Evolutionary conservation across 2,888 invertebrate genomes (phyloP).

Genomic region (Hemistola chrysoprasaria): DNA sequence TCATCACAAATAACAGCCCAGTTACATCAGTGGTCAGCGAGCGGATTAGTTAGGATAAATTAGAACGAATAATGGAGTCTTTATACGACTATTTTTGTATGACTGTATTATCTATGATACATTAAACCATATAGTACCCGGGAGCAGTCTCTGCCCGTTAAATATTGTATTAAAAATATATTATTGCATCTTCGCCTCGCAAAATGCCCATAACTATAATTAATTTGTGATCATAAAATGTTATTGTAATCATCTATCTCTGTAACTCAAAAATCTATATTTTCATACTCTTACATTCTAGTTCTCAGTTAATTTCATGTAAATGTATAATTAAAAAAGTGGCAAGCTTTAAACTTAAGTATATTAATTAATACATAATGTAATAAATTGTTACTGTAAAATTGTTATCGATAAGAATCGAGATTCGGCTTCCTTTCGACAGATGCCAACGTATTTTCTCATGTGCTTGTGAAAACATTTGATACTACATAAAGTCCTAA

Average conservation of each 20-base stretch:
- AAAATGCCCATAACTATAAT: conserved; percentile 1
- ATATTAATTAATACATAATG: conserved; percentile 54
- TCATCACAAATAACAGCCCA: conserved; percentile 21
- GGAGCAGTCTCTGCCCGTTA: conserved; percentile 28
- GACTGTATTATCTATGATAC: conserved; percentile 38
- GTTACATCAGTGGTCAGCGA: conserved; percentile 37
- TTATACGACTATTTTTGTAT: conserved; percentile 54
- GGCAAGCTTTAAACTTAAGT: conserved; percentile 75
- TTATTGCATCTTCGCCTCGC: conserved; percentile 3
- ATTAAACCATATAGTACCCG: conserved; percentile 26
- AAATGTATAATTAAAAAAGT: conserved; percentile 50
- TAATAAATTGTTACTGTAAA: conserved; percentile 73
- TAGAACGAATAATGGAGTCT: conserved; percentile 36
- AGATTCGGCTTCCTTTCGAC: conserved; percentile 59
- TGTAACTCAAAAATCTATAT: conserved; percentile 30
- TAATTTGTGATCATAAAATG: conserved; percentile 1
- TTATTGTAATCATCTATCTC: conserved; percentile 24
- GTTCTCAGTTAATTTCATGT: conserved; percentile 27
- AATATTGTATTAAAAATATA: background rate
- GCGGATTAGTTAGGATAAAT: conserved; percentile 34
- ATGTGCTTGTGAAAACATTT: conserved; percentile 26
- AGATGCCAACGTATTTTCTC: conserved; percentile 48
- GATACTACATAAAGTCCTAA: conserved; percentile 1
- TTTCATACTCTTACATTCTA: conserved; percentile 36
- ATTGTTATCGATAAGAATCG: conserved; percentile 62